Percentiles rank a stretch among this genome's conserved stretches.
Evolutionary conservation across 2,113 vertebrate species (phyloP).

Genomic region (Hipposideros armiger): DNA sequence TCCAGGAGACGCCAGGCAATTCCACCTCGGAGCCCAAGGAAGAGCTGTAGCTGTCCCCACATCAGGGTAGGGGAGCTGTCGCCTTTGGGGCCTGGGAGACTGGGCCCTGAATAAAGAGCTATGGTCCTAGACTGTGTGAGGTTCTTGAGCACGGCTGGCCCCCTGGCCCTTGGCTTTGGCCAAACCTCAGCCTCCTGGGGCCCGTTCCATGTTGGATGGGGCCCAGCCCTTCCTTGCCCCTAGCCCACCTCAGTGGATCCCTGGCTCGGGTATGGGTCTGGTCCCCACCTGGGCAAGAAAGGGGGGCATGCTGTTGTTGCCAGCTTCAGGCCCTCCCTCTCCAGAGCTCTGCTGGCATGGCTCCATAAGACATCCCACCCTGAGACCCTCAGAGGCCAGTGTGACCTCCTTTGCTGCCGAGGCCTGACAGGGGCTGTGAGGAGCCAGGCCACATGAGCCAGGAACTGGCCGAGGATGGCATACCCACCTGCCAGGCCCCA

Average conservation of each 20-base stretch:
- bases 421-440: too few relatives aligned
- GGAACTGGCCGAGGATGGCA: rapidly evolving
- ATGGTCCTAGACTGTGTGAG: not conserved
- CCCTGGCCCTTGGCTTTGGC: too few relatives aligned
- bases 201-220: not conserved
- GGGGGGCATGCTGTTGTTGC: not conserved
- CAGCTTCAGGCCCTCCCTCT: not conserved
- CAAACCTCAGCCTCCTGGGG: not conserved
- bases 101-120: conserved; percentile 64
- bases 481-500: not conserved
- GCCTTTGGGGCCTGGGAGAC: not conserved
- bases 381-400: not conserved
- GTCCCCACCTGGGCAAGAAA: not conserved
- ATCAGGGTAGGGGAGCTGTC: rapidly evolving
- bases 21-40: conserved; percentile 37
- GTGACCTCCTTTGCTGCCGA: not conserved
- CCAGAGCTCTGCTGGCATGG: not conserved
- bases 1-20: conserved; percentile 64
- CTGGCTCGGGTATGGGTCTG: not conserved
- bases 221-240: not conserved
- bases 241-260: not conserved
- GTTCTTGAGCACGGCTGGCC: not conserved
- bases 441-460: not conserved
- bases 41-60: conserved; percentile 30
- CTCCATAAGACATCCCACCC: not conserved